Percentiles rank a stretch among this genome's conserved stretches.
Conservation (phyloP, 2,797 vertebrate genomes). For the Acrossocheilus fasciatus region DNA sequence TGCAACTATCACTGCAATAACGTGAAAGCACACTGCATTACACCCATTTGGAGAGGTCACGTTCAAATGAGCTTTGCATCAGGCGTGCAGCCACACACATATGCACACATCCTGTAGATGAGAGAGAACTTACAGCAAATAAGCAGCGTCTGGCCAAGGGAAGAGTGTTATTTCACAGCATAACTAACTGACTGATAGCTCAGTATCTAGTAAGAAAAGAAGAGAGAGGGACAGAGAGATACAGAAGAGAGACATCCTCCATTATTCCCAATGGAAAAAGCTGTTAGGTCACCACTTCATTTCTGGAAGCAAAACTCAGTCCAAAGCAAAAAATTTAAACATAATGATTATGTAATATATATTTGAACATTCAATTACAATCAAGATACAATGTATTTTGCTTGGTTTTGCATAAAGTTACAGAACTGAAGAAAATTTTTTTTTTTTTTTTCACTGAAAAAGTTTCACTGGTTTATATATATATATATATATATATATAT, state of each 20-base stretch:
- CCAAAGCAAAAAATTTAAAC: background rate
- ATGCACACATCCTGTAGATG: constrained; percentile 47
- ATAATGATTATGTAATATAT: background rate
- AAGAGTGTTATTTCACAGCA: constrained; percentile 39
- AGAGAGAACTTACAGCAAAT: constrained; percentile 43
- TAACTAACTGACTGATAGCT: constrained; percentile 46
- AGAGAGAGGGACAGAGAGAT: constrained; percentile 9
- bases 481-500: too few relatives aligned
- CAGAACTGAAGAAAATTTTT: too few relatives aligned
- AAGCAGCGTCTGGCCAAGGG: constrained; percentile 42
- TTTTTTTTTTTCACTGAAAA: too few relatives aligned
- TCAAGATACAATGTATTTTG: background rate
- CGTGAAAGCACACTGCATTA: constrained; percentile 58
- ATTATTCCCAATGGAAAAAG: background rate
- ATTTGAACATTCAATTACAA: background rate
- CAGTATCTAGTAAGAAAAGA: background rate
- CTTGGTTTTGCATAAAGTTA: too few relatives aligned
- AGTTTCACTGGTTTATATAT: too few relatives aligned
- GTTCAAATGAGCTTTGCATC: constrained; percentile 60
- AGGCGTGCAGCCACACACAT: constrained; percentile 30
- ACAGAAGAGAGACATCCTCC: constrained; percentile 7
- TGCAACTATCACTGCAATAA: constrained; percentile 66
- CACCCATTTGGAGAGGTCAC: constrained; percentile 66
- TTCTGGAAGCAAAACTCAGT: background rate
- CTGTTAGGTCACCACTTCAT: background rate